Base-by-base conservation (phyloP, 2,113 vertebrate species). In the Phyllopteryx taeniolatus region DNA sequence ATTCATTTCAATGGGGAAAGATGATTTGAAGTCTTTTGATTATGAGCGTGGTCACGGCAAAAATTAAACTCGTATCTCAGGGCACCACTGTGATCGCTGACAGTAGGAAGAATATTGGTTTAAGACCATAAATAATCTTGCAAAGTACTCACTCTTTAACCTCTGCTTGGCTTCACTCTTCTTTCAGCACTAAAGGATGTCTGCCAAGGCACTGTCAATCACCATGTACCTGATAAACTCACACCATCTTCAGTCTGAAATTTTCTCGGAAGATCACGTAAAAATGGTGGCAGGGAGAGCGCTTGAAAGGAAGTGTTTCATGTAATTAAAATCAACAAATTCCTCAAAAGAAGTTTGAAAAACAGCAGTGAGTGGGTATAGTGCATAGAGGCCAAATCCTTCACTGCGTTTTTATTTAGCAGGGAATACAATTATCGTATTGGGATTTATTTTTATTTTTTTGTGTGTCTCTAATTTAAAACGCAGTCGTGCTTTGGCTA, bases 401-500 rank as follows among this genome's bases (percentile, higher is more conserved):
- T 22, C 43, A 13, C n/a, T 22, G 42, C 42, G 7, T 12, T 43
- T 22, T 27, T 65, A 22, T 42, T 65, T 46, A 22, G 42, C 22
- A 12, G 42, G 42, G 6, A 64, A 46, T 46, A 47, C n/a, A 66
- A 66, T 15, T 66, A 27, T 46, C 20, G 5, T 46, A 22, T 46
- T 46, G 11, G 12, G n/a, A 22, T 44, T 44, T 44, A n/a, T n/a
- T n/a, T n/a, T n/a, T n/a, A n/a, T 65, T 33, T 61, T 67, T 74
- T 80, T 60, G 8, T 43, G 64, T 42, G 19, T 31, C 2, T 8
- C 67, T 70, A 19, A 72, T 57, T 65, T 54, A 7, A 47, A 53
- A 47, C 10, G 53, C 27, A 72, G 43, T 60, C 47, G 59, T 68
- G 39, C 49, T 69, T 59, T 63, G 27, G 49, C 54, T 68, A 47